Evolutionary conservation across 2,797 vertebrate species (phyloP).

Genomic region (Pagetopsis macropterus): DNA sequence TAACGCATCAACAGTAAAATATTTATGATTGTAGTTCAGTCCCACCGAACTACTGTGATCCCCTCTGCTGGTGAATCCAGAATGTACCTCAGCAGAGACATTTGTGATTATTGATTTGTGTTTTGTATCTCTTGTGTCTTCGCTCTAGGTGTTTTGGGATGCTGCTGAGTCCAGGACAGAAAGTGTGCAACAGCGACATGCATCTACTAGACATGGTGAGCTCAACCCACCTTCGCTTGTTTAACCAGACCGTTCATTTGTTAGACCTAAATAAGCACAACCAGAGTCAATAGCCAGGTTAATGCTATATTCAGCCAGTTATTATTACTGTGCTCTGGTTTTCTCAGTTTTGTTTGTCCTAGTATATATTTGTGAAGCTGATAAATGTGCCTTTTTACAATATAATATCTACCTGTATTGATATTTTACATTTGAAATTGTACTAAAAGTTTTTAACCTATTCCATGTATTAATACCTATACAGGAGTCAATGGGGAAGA

Average conservation of each 20-base stretch:
- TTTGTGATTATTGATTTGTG: constrained; percentile 33
- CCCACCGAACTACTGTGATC: not conserved
- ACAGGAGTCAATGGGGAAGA: constrained; percentile 97
- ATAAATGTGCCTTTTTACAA: not conserved
- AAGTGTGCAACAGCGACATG: constrained; percentile 97
- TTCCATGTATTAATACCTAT: constrained; percentile 2
- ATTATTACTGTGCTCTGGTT: not conserved
- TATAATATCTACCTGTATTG: not conserved
- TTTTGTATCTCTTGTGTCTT: constrained; percentile 25
- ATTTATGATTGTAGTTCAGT: not conserved
- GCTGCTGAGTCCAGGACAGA: constrained; percentile 95
- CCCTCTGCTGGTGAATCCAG: constrained; percentile 1
- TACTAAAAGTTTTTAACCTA: not conserved
- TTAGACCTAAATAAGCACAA: not conserved
- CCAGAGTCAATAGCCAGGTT: not conserved
- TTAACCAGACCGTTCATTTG: not conserved
- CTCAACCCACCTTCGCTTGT: not conserved
- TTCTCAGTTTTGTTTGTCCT: not conserved
- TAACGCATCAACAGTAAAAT: not conserved
- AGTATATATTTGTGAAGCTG: not conserved
- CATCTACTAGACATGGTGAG: constrained; percentile 97
- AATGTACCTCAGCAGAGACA: constrained; percentile 11
- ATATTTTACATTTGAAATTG: not conserved
- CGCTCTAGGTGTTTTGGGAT: constrained; percentile 94
- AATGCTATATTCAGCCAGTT: not conserved